phyloP scores from a whole-genome alignment of 2,888 invertebrate genomes.

The Lysandra coridon region DNA sequence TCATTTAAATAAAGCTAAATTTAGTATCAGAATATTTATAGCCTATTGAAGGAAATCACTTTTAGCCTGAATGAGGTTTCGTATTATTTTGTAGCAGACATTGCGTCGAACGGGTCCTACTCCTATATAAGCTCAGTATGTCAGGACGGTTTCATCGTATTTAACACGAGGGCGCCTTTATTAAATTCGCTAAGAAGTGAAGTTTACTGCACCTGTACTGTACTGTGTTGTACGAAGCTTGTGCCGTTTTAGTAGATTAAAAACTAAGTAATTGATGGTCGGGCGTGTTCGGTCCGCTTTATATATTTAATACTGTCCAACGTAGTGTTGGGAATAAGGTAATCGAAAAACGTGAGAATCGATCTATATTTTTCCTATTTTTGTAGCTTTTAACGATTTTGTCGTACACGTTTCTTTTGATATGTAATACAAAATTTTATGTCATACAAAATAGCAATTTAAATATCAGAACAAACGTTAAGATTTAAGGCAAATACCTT shows the following conservation, averaged over 20 bases:
- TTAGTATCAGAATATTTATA: neutral
- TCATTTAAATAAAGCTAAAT: neutral
- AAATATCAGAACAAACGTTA: neutral
- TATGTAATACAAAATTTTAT: neutral
- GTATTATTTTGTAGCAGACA: neutral
- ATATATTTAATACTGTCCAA: constrained; percentile 18
- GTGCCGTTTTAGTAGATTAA: constrained; percentile 24
- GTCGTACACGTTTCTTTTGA: neutral
- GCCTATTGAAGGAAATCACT: neutral
- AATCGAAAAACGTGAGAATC: neutral
- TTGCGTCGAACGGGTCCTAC: neutral
- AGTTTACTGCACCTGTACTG: constrained; percentile 3
- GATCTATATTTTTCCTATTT: neutral
- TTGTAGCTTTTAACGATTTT: neutral
- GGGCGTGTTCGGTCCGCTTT: constrained; percentile 21
- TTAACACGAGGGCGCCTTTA: neutral
- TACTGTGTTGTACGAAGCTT: neutral
- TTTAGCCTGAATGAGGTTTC: neutral
- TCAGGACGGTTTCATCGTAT: neutral
- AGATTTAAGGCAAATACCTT: neutral
- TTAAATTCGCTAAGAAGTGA: constrained; percentile 12
- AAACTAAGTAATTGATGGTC: constrained; percentile 17
- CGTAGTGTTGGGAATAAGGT: neutral
- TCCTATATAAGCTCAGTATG: neutral
- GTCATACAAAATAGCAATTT: neutral